A percentile compares a stretch with the other conserved stretches of the same genome.
Conservation (phyloP, 2,797 vertebrate genomes). For the Aselliscus stoliczkanus region DNA sequence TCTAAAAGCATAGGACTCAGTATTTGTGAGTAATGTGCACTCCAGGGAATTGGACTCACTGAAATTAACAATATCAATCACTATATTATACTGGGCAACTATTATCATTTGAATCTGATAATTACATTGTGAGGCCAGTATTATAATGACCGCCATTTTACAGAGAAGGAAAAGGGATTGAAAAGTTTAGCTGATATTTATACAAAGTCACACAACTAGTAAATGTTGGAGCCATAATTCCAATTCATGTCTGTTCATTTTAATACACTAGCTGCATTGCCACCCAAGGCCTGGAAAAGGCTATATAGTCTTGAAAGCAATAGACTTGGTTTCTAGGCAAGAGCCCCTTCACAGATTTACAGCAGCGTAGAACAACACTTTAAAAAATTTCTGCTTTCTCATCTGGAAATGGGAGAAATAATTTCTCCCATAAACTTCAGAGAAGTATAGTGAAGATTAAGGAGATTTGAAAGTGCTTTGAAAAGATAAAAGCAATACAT, state of each 20-base stretch:
- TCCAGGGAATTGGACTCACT: neutral
- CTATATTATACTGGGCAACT: neutral
- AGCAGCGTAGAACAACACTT: neutral
- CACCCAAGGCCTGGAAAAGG: neutral
- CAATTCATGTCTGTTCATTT: neutral
- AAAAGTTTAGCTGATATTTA: neutral
- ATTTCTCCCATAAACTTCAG: neutral
- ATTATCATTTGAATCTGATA: neutral
- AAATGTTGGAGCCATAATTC: neutral
- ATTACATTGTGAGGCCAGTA: neutral
- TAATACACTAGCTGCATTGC: neutral
- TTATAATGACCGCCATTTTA: neutral
- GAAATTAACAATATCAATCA: neutral
- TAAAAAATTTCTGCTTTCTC: neutral
- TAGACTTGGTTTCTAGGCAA: neutral
- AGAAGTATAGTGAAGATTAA: neutral
- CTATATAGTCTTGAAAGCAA: neutral
- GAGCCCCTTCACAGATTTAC: neutral
- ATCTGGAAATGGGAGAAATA: neutral
- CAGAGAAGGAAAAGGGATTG: neutral
- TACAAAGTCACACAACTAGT: neutral
- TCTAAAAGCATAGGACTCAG: neutral
- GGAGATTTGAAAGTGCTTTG: neutral
- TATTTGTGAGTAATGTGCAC: neutral
- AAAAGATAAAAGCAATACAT: neutral